Conservation (phyloP, 2,113 vertebrate species). For the Alces alces region DNA sequence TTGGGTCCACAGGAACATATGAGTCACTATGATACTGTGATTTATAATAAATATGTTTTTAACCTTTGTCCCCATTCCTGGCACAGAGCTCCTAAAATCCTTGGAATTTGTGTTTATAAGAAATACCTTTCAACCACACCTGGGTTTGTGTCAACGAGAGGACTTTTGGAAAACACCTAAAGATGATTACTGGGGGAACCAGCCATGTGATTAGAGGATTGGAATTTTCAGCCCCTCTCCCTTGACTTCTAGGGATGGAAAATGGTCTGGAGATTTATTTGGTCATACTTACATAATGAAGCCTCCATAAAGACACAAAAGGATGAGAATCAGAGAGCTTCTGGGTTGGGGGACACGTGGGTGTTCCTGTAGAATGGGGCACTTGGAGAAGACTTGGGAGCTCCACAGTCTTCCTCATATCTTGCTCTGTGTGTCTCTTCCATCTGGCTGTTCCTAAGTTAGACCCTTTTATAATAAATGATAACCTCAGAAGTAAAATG, state of each 20-base stretch:
- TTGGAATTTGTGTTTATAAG: neutral
- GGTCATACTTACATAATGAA: neutral
- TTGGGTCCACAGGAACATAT: neutral
- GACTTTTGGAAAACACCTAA: neutral
- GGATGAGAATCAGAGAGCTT: neutral
- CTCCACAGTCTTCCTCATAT: rapidly evolving
- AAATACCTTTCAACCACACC: neutral
- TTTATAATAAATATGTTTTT: neutral
- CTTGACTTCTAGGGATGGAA: neutral
- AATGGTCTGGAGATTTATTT: neutral
- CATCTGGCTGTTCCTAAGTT: neutral
- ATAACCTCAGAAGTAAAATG: neutral
- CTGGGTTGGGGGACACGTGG: neutral
- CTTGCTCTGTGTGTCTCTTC: neutral
- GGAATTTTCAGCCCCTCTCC: too few relatives aligned
- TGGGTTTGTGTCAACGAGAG: neutral
- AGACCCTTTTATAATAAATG: neutral
- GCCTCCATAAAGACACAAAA: neutral
- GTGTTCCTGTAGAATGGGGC: neutral
- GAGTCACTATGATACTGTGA: neutral
- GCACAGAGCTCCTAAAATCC: neutral
- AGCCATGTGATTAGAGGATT: neutral
- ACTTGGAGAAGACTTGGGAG: neutral
- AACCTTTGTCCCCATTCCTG: neutral
- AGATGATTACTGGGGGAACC: neutral